Percentiles rank a stretch among this genome's conserved stretches.
phyloP scores from a whole-genome alignment of 2,888 invertebrate species.

The Napeogenes inachia region DNA sequence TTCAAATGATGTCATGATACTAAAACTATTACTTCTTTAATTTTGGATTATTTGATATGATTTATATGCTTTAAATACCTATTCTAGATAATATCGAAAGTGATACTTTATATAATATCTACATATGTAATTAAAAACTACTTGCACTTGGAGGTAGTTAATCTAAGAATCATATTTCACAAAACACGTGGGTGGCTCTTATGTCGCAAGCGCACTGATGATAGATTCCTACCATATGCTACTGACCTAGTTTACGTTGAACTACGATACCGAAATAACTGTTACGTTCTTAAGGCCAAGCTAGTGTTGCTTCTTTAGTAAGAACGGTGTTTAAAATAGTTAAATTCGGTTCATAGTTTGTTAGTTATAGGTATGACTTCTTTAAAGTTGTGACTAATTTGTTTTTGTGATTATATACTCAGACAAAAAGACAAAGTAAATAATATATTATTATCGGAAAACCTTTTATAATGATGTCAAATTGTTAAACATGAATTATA shows the following conservation, averaged over 20 bases:
- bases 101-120: neutral
- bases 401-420: too few relatives aligned
- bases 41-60: too few relatives aligned
- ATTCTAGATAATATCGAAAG: too few relatives aligned
- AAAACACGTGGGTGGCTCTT: slow-evolving; percentile 25
- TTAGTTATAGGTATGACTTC: too few relatives aligned
- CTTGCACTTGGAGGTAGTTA: slow-evolving; percentile 3
- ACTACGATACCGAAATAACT: slow-evolving; percentile 51
- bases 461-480: too few relatives aligned
- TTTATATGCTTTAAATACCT: too few relatives aligned
- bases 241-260: slow-evolving; percentile 49
- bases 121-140: neutral
- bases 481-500: too few relatives aligned
- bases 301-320: slow-evolving; percentile 33
- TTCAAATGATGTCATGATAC: too few relatives aligned
- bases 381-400: too few relatives aligned
- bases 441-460: too few relatives aligned
- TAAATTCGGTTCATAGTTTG: neutral
- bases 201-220: slow-evolving; percentile 48
- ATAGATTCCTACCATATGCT: slow-evolving; percentile 48
- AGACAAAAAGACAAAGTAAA: too few relatives aligned
- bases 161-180: slow-evolving; percentile 25
- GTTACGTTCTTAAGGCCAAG: slow-evolving; percentile 44
- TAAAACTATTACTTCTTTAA: too few relatives aligned
- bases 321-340: slow-evolving; percentile 9